These are phyloP conservation scores for Panagrolaimus sp. DNA, from an alignment of 1,140 invertebrate genomes.

Conservation along the genomic window DNA sequence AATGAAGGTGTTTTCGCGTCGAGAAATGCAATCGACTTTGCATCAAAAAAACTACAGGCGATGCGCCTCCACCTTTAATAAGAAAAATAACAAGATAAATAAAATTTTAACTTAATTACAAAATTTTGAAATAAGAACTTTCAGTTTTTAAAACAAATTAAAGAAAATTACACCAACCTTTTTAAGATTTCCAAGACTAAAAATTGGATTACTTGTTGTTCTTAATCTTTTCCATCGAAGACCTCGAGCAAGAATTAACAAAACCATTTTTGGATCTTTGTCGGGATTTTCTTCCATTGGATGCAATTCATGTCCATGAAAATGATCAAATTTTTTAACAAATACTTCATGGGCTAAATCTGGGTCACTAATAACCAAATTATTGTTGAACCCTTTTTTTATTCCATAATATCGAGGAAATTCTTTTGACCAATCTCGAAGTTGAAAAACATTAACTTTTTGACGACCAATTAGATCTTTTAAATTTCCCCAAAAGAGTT, in stretches of 20 bases:
- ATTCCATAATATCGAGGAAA: constrained; percentile 17
- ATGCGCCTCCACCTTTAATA: too few species aligned
- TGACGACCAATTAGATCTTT: background rate
- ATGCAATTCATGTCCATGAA: constrained; percentile 45
- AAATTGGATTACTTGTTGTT: constrained; percentile 61
- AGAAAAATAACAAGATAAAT: too few species aligned
- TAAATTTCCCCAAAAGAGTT: background rate
- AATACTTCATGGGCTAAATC: constrained; percentile 60
- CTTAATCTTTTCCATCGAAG: constrained; percentile 61
- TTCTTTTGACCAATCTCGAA: background rate
- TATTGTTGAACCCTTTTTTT: constrained; percentile 40
- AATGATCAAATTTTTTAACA: constrained; percentile 61
- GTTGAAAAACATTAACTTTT: background rate
- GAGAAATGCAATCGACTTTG: too few species aligned
- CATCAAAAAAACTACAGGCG: too few species aligned
- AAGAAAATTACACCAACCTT: background rate
- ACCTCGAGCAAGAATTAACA: too few species aligned
- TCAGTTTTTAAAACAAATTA: background rate
- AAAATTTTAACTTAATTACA: too few species aligned
- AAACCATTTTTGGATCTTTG: too few species aligned
- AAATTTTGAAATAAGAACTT: too few species aligned
- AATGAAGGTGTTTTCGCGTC: too few species aligned
- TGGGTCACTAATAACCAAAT: constrained; percentile 59
- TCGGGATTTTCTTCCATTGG: too few species aligned
- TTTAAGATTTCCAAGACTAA: constrained; percentile 61